Conservation (phyloP, 35 echinoderm and acorn worm genomes). For the Eucidaris tribuloides region DNA sequence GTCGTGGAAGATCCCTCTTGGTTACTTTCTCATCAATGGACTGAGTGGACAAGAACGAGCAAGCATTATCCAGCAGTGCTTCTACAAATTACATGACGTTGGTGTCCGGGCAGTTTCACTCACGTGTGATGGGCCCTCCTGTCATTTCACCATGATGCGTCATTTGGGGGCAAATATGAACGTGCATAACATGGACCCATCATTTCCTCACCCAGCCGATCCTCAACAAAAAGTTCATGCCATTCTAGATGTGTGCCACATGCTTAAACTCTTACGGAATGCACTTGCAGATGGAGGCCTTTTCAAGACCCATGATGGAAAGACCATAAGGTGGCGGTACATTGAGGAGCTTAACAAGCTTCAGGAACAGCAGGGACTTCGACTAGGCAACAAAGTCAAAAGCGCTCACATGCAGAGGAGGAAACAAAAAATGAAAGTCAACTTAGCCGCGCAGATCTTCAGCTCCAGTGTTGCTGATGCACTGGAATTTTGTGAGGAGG, state of each 20-base stretch:
- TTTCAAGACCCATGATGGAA: neutral
- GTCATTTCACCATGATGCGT: neutral
- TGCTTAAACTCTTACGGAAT: slow-evolving; percentile 36
- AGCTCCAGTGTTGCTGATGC: slow-evolving; percentile 52
- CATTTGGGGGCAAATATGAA: slow-evolving; percentile 4
- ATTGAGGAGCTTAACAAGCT: slow-evolving; percentile 2
- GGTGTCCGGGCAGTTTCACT: neutral
- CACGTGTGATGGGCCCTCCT: slow-evolving; percentile 33
- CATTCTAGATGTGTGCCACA: slow-evolving; percentile 37
- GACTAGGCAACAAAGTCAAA: slow-evolving; percentile 9
- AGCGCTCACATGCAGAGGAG: slow-evolving; percentile 19
- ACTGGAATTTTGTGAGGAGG: slow-evolving; percentile 11
- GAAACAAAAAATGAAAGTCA: slow-evolving; percentile 54
- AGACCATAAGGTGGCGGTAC: neutral
- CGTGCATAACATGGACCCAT: neutral
- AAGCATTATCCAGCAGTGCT: neutral
- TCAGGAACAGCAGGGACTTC: slow-evolving; percentile 34
- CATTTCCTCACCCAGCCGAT: slow-evolving; percentile 6
- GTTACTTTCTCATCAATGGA: slow-evolving; percentile 49
- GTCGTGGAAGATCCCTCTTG: slow-evolving; percentile 39
- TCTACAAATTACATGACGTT: neutral
- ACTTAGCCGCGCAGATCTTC: slow-evolving; percentile 25
- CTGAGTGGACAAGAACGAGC: slow-evolving; percentile 4
- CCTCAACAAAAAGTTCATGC: neutral
- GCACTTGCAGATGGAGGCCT: neutral